Evolutionary conservation across 1,140 invertebrate genomes (phyloP).

Genomic region (Eulimnadia texana): DNA sequence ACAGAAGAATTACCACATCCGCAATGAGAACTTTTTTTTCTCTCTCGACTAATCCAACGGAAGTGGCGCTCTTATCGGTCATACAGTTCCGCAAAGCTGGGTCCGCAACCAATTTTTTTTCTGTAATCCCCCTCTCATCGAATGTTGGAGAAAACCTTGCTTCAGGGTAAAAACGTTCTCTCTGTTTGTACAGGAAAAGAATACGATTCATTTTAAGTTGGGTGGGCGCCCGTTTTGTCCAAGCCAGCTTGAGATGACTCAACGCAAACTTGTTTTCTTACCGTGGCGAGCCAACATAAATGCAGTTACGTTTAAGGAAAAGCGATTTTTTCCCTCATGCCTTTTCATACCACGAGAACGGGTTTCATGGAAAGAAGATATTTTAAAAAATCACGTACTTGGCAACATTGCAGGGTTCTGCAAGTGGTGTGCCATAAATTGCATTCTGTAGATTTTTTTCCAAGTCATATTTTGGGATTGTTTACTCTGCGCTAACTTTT

Average conservation of each 20-base stretch:
- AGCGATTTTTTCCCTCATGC: too few species aligned
- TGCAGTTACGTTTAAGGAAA: background rate
- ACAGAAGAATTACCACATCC: background rate
- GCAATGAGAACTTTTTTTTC: background rate
- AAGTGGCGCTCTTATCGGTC: background rate
- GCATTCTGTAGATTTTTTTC: background rate
- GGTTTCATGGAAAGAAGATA: too few species aligned
- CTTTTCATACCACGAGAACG: too few species aligned
- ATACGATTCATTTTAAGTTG: too few species aligned
- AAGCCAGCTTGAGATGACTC: background rate
- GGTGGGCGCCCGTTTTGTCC: background rate
- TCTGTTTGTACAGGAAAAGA: too few species aligned
- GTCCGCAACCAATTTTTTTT: too few species aligned
- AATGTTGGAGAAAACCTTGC: too few species aligned
- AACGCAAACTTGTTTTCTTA: background rate
- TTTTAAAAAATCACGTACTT: background rate
- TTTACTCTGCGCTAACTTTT: background rate
- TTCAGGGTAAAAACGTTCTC: too few species aligned
- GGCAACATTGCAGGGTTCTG: background rate
- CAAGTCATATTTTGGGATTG: background rate
- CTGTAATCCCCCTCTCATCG: background rate
- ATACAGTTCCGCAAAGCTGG: background rate
- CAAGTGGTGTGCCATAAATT: background rate
- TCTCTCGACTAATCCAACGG: background rate
- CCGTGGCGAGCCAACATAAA: background rate